Evolutionary conservation across 2,888 invertebrate genomes (phyloP).

Genomic region (Cybosia mesomella): DNA sequence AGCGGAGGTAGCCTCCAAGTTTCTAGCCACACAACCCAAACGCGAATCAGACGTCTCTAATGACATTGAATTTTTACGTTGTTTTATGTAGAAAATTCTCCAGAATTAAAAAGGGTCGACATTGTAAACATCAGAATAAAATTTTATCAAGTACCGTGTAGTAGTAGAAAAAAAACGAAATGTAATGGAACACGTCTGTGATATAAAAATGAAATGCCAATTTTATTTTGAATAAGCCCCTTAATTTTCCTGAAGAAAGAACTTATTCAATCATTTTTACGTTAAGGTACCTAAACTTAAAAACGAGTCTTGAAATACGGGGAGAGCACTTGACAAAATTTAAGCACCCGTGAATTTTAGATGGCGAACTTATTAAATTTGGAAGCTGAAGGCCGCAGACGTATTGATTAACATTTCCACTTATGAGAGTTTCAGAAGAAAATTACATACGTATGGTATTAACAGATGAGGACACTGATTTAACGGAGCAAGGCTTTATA

Average conservation of each 20-base stretch:
- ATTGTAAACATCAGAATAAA: no score
- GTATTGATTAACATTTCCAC: not conserved
- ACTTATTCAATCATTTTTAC: slow-evolving; percentile 1
- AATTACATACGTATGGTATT: not conserved
- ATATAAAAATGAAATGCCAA: slow-evolving; percentile 1
- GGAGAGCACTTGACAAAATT: slow-evolving; percentile 20
- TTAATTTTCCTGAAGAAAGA: slow-evolving; percentile 4
- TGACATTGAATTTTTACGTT: no score
- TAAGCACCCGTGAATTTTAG: slow-evolving; percentile 34
- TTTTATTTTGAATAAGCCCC: slow-evolving; percentile 1
- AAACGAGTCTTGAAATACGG: not conserved
- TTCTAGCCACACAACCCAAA: no score
- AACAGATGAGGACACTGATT: not conserved
- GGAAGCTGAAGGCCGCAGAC: slow-evolving; percentile 17
- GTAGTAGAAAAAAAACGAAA: not conserved
- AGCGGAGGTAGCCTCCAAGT: no score
- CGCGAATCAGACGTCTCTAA: no score
- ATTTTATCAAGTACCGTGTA: no score
- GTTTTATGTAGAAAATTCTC: no score
- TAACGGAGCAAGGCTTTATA: no score
- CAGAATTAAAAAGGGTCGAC: no score
- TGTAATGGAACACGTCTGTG: not conserved
- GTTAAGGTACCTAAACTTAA: not conserved
- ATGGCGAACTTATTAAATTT: slow-evolving; percentile 37
- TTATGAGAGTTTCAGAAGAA: not conserved